These are phyloP conservation scores for Radopholus similis DNA, from an alignment of 1,140 invertebrate genomes.

Conservation along the genomic window DNA sequence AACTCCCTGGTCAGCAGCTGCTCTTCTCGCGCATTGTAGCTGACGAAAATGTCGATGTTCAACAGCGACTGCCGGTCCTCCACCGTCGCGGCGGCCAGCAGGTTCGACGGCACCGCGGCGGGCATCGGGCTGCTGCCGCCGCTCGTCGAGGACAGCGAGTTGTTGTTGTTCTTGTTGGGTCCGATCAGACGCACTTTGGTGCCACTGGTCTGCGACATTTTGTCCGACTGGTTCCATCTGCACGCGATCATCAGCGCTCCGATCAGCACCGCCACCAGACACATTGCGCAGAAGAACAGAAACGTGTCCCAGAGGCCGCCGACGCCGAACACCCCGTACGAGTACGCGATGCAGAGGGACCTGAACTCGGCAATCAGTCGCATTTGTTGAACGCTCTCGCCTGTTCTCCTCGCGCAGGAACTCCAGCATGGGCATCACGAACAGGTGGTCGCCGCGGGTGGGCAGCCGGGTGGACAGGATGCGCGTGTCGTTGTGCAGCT, in stretches of 20 bases:
- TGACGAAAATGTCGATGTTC: constrained; percentile 48
- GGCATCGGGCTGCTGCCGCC: constrained; percentile 23
- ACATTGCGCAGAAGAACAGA: background rate
- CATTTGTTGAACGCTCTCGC: constrained; percentile 2
- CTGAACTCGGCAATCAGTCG: constrained; percentile 8
- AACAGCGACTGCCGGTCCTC: constrained; percentile 25
- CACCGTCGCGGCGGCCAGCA: constrained; percentile 10
- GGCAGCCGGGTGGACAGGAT: constrained; percentile 41
- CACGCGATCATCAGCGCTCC: background rate
- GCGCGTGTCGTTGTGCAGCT: constrained; percentile 49
- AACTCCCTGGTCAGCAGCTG: constrained; percentile 36
- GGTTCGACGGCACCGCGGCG: constrained; percentile 2
- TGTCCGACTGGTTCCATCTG: constrained; percentile 25
- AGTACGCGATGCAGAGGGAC: constrained; percentile 23
- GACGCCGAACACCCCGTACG: constrained; percentile 28
- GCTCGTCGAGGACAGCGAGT: constrained; percentile 43
- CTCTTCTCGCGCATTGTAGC: constrained; percentile 50
- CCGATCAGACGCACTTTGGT: constrained; percentile 6
- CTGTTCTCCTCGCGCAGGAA: constrained; percentile 37
- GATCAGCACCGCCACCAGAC: constrained; percentile 13
- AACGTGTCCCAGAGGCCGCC: constrained; percentile 1
- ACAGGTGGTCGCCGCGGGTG: constrained; percentile 49
- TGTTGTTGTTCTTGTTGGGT: constrained; percentile 46
- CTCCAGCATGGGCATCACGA: constrained; percentile 49
- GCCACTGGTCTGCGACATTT: constrained; percentile 26